Evolutionary conservation across 2,888 invertebrate species (phyloP).

Genomic region (Cremastinae sp.): DNA sequence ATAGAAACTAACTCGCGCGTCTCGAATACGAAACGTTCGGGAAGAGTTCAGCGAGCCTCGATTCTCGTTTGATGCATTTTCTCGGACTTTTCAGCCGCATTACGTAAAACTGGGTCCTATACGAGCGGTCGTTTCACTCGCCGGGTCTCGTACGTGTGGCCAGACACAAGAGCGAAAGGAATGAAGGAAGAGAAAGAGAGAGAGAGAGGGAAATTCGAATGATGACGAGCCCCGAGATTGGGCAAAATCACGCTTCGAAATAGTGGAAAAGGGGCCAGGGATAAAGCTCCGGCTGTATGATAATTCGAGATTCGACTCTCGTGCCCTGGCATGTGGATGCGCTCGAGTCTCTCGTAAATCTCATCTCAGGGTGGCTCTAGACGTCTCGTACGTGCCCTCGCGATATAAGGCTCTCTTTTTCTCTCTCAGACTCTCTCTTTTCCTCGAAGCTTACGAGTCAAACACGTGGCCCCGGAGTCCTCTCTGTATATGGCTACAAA

Average conservation of each 20-base stretch:
- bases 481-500: background rate
- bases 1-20: conserved; percentile 30
- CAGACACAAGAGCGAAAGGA: background rate
- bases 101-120: too few relatives aligned
- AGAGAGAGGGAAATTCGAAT: background rate
- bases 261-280: conserved; percentile 6
- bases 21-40: conserved; percentile 46
- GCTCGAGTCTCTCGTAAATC: conserved; percentile 63
- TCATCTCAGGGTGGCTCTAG: conserved; percentile 60
- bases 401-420: conserved; percentile 49
- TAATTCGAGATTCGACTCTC: conserved; percentile 65
- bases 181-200: too few relatives aligned
- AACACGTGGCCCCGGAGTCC: background rate
- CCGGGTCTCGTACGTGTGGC: background rate
- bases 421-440: conserved; percentile 20
- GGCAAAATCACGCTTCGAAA: conserved; percentile 21
- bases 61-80: too few relatives aligned
- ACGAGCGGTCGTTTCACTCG: too few relatives aligned
- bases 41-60: background rate
- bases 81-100: too few relatives aligned
- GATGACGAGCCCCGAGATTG: conserved; percentile 31
- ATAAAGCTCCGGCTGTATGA: conserved; percentile 54
- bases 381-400: conserved; percentile 59
- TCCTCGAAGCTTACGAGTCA: conserved; percentile 1
- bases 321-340: conserved; percentile 57